phyloP scores from a whole-genome alignment of 1,140 invertebrate species.

The Zaprionus capensis region DNA sequence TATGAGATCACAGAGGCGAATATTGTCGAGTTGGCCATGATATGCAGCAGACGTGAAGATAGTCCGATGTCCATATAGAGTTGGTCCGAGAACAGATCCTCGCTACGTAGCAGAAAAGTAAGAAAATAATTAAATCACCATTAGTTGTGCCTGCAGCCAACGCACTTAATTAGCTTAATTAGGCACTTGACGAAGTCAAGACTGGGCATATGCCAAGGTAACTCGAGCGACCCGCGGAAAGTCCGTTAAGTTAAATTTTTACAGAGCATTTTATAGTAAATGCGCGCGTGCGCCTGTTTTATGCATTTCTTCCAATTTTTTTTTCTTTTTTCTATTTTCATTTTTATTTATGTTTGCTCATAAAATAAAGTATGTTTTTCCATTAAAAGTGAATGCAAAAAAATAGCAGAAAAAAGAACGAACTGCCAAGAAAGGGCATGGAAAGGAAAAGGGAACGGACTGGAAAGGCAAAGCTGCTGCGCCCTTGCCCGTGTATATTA shows the following conservation, averaged over 20 bases:
- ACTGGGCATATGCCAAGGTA: conserved; percentile 9
- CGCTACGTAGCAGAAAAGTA: conserved; percentile 48
- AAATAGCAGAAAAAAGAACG: neutral
- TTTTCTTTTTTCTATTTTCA: conserved; percentile 32
- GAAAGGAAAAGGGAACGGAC: neutral
- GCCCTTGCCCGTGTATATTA: conserved; percentile 53
- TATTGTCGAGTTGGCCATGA: conserved; percentile 83
- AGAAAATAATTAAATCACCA: conserved; percentile 43
- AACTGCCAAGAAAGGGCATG: neutral
- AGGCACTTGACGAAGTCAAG: conserved; percentile 50
- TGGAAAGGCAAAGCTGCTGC: conserved; percentile 34
- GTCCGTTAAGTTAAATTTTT: conserved; percentile 62
- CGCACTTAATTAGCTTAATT: conserved; percentile 71
- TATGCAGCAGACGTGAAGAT: conserved; percentile 72
- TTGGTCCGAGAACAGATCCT: conserved; percentile 84
- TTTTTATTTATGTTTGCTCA: conserved; percentile 72
- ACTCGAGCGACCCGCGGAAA: neutral
- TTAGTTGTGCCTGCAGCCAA: conserved; percentile 27
- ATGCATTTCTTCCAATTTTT: conserved; percentile 47
- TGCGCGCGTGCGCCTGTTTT: conserved; percentile 49
- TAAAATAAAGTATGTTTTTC: conserved; percentile 71
- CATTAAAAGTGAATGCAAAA: conserved; percentile 61
- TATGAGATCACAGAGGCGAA: conserved; percentile 85
- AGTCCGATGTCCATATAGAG: conserved; percentile 82
- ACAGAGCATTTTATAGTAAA: conserved; percentile 61